Conservation (phyloP, 1,140 invertebrate species). For the Ditylenchus dipsaci region DNA sequence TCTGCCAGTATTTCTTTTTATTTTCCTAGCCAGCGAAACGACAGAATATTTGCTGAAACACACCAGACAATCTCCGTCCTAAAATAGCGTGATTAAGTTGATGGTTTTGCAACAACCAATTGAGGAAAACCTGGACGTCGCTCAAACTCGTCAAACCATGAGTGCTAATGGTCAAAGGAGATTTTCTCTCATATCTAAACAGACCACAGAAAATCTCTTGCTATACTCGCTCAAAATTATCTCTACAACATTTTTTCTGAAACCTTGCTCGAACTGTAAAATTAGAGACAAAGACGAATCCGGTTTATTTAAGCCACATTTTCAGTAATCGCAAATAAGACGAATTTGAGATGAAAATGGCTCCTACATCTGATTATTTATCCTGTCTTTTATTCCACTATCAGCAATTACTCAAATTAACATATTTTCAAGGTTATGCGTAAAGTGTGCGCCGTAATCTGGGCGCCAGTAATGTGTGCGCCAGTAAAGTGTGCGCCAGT, state of each 20-base stretch:
- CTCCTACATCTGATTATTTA: no score
- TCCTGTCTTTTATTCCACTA: no score
- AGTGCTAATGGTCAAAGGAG: constrained; percentile 72
- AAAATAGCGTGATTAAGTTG: constrained; percentile 59
- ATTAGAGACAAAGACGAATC: background rate
- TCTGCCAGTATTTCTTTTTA: constrained; percentile 72
- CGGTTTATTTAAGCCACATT: background rate
- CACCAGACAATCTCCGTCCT: constrained; percentile 92
- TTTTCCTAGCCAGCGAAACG: constrained; percentile 24
- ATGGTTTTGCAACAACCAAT: background rate
- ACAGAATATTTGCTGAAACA: constrained; percentile 69
- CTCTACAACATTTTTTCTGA: background rate
- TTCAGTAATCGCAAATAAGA: no score
- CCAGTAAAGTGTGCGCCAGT: no score
- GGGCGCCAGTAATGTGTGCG: no score
- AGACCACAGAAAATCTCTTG: no score
- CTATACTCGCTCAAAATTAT: background rate
- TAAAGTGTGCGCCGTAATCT: no score
- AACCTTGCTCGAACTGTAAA: background rate
- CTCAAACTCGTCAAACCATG: constrained; percentile 66
- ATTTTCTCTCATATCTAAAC: constrained; percentile 73
- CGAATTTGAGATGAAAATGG: no score
- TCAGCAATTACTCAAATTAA: no score
- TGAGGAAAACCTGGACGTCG: constrained; percentile 40
- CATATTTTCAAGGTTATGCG: no score